These are phyloP conservation scores for Tetranychus cinnabarinus DNA, from an alignment of 1,140 invertebrate species.

Conservation along the genomic window DNA sequence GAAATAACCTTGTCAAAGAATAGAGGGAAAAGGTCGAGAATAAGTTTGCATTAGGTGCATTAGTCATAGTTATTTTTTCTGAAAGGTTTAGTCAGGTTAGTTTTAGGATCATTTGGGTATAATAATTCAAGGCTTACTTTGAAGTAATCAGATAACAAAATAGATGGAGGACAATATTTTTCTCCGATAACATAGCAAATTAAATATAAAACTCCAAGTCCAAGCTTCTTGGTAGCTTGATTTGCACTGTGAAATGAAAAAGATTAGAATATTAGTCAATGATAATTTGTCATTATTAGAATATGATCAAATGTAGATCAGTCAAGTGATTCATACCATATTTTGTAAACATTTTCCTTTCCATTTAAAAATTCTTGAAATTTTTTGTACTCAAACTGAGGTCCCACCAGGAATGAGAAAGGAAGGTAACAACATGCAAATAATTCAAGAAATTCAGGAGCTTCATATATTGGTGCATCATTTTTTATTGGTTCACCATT, in stretches of 20 bases:
- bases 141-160: constrained; percentile 39
- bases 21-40: too few species aligned
- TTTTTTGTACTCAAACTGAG: constrained; percentile 51
- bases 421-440: constrained; percentile 60
- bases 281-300: neutral
- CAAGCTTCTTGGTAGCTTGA: constrained; percentile 22
- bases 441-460: constrained; percentile 50
- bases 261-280: neutral
- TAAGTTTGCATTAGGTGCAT: too few species aligned
- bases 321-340: neutral
- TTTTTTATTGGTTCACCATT: constrained; percentile 20
- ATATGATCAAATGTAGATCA: neutral
- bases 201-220: constrained; percentile 43
- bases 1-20: too few species aligned
- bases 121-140: constrained; percentile 7
- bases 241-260: constrained; percentile 10
- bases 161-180: constrained; percentile 39
- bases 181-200: constrained; percentile 42
- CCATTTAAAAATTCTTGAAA: constrained; percentile 43
- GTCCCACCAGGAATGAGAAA: constrained; percentile 64
- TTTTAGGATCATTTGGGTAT: too few species aligned
- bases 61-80: too few species aligned
- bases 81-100: too few species aligned
- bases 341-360: neutral
- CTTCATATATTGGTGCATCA: constrained; percentile 32